Conservation (phyloP, 2,113 vertebrate genomes). For the Carassius carassius region DNA sequence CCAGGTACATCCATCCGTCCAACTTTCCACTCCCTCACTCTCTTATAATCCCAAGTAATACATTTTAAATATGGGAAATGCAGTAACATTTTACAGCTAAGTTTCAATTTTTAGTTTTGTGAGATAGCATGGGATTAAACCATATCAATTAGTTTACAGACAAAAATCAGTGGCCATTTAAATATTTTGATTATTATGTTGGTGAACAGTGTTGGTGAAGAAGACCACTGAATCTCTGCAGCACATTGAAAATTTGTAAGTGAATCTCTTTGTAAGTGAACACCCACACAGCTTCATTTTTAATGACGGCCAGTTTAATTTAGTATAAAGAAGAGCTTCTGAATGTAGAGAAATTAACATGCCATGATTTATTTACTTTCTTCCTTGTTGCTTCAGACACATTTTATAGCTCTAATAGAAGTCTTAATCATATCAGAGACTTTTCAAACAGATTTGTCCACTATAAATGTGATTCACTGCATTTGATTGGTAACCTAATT, state of each 20-base stretch:
- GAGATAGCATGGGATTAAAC: not conserved
- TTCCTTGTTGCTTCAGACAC: not conserved
- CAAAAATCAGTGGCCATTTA: not conserved
- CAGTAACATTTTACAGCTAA: not conserved
- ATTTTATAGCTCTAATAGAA: not conserved
- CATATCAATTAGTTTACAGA: too few species aligned
- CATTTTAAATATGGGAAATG: not conserved
- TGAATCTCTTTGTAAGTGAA: slow-evolving; percentile 75
- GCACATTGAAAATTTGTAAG: slow-evolving; percentile 69
- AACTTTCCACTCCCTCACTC: not conserved
- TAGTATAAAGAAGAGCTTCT: not conserved
- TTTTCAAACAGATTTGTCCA: slow-evolving; percentile 13
- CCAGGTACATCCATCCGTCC: slow-evolving; percentile 76
- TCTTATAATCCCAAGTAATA: not conserved
- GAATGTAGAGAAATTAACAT: not conserved
- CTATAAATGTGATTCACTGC: not conserved
- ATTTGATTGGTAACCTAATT: slow-evolving; percentile 18
- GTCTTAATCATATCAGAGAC: slow-evolving; percentile 13
- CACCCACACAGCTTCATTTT: not conserved
- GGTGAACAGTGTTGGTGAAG: slow-evolving; percentile 78
- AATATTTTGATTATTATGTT: slow-evolving; percentile 10
- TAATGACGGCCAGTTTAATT: not conserved
- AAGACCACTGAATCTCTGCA: slow-evolving; percentile 85
- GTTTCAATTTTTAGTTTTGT: not conserved
- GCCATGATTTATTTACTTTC: not conserved